These are phyloP conservation scores for Otolemur crassicaudatus DNA, from an alignment of 2,797 vertebrate genomes.

Conservation along the genomic window DNA sequence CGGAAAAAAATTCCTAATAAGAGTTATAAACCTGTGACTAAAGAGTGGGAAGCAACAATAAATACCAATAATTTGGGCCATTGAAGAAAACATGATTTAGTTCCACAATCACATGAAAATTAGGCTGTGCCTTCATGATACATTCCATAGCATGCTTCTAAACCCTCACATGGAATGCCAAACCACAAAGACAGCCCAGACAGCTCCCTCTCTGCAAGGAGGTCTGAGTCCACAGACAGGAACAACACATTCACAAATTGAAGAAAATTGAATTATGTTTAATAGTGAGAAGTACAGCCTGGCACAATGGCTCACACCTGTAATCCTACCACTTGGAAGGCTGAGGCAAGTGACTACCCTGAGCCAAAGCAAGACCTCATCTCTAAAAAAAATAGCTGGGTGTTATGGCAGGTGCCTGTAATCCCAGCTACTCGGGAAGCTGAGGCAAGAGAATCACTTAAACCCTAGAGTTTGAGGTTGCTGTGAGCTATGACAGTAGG, in stretches of 20 bases:
- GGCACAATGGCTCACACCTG: too few relatives aligned
- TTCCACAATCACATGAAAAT: slow-evolving; percentile 36
- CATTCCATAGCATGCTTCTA: neutral
- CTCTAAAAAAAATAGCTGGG: too few relatives aligned
- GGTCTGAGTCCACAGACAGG: neutral
- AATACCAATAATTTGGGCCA: slow-evolving; percentile 48
- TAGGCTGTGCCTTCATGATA: neutral
- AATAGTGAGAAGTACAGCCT: neutral
- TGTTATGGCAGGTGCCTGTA: too few relatives aligned
- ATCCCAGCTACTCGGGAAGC: too few relatives aligned
- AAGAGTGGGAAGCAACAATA: slow-evolving; percentile 59
- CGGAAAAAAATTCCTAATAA: slow-evolving; percentile 69
- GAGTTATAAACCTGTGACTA: slow-evolving; percentile 58
- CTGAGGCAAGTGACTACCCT: too few relatives aligned
- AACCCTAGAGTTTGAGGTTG: too few relatives aligned
- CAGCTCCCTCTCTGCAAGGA: neutral
- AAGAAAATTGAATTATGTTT: neutral
- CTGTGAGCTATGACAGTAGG: too few relatives aligned
- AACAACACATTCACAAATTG: neutral
- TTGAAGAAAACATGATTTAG: slow-evolving; percentile 12
- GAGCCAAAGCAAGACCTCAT: too few relatives aligned
- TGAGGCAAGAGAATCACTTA: too few relatives aligned
- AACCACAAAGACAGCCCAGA: neutral
- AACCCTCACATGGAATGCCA: neutral
- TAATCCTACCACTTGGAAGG: too few relatives aligned